Base-by-base conservation (phyloP, 1,140 invertebrate species). In the Tetragonula clypearis region DNA sequence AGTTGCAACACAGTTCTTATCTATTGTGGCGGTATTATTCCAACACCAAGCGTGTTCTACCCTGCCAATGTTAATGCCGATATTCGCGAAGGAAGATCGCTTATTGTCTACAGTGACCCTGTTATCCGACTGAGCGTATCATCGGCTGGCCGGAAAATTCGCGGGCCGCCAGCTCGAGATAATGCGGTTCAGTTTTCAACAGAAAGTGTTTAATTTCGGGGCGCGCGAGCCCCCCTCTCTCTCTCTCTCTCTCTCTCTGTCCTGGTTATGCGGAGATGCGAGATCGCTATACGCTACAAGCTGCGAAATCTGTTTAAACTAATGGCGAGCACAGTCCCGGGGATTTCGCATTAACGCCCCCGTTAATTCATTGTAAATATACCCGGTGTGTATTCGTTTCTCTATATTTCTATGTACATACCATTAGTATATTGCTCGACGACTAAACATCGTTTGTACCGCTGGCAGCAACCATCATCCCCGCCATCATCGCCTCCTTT, bases 361-460 rank as follows among this genome's bases (percentile, higher is more conserved):
- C 84, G 88, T 92, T 92, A 92, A 92, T 92, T 92, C 90, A 88
- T 91, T 90, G 91, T 92, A 90, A 92, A 92, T 92, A 92, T 92
- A 92, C 89, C 85, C 87, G 73, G 88, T 83, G 78, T 86, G 87
- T 92, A 91, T 92, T 92, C 88, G 88, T 92, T 90, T 92, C 86
- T 89, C 85, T 91, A 92, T 91, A 93, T 93, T 93, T 92, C 90
- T 91, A 91, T 91, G 90, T 91, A 91, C 91, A 92, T 85, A 91
- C 86, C 89, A 92, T 92, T 92, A 92, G 88, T 91, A 91, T 91
- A 91, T 92, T 88, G 86, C 86, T 81, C 81, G 62, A 80, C 72
- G 87, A 86, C 90, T 90, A 88, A 92, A 92, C 88, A 89, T 91
- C 83, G 89, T 92, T 88, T 87, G 79, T 90, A 79, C 80, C 73